Evolutionary conservation across 1,140 invertebrate genomes (phyloP).

Genomic region (Xylocopa sonorina): DNA sequence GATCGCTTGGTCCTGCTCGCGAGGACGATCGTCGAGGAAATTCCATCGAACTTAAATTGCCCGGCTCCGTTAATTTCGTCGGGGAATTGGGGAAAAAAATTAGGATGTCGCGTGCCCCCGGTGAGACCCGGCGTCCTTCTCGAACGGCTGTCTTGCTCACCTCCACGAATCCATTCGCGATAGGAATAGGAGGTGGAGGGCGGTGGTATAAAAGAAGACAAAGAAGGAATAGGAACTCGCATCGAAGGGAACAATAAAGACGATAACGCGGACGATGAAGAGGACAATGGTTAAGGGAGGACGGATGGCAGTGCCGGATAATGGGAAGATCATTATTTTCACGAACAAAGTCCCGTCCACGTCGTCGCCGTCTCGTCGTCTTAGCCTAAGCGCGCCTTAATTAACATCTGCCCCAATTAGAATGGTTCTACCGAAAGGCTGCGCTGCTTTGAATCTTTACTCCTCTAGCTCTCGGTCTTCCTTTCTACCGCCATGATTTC

Average conservation of each 20-base stretch:
- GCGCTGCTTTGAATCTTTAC: conserved; percentile 48
- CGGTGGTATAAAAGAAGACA: conserved; percentile 44
- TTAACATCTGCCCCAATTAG: conserved; percentile 79
- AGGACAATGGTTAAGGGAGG: conserved; percentile 76
- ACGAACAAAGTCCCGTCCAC: conserved; percentile 77
- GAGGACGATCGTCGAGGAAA: background rate
- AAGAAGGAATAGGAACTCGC: conserved; percentile 7
- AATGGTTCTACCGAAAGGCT: conserved; percentile 58
- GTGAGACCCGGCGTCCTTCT: background rate
- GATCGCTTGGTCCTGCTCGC: background rate
- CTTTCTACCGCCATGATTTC: conserved; percentile 14
- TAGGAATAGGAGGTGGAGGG: background rate
- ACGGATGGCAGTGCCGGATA: conserved; percentile 73
- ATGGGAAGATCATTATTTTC: conserved; percentile 81
- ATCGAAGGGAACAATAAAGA: conserved; percentile 72
- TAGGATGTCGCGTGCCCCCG: conserved; percentile 25
- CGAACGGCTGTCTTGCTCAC: background rate
- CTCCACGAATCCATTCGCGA: conserved; percentile 21
- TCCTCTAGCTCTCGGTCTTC: background rate
- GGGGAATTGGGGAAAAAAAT: conserved; percentile 8
- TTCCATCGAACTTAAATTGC: conserved; percentile 29
- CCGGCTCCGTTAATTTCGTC: background rate
- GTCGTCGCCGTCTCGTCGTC: conserved; percentile 59
- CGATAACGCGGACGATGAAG: conserved; percentile 79
- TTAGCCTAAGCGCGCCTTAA: conserved; percentile 73